Evolutionary conservation across 2,888 invertebrate genomes (phyloP).

Genomic region (Pollenia labialis): DNA sequence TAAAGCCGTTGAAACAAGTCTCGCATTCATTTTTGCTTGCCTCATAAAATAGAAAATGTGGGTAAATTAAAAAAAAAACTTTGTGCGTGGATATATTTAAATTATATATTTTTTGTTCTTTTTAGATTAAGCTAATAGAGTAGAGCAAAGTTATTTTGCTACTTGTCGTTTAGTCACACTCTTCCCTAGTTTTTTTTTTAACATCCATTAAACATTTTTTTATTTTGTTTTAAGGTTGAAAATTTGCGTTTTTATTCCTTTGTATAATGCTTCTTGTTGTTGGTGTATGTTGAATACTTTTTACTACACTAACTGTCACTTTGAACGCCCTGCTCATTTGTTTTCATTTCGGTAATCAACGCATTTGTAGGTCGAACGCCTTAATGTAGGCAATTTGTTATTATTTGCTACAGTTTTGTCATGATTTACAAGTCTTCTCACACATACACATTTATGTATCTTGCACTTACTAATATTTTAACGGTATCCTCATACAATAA

Average conservation of each 20-base stretch:
- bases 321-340: constrained; percentile 54
- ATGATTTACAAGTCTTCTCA: constrained; percentile 28
- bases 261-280: not conserved
- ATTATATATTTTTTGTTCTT: not conserved
- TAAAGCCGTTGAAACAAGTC: not conserved
- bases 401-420: constrained; percentile 52
- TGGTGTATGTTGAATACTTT: not conserved
- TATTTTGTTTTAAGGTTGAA: constrained; percentile 23
- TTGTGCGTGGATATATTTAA: not conserved
- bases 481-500: not conserved
- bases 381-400: constrained; percentile 68
- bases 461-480: constrained; percentile 5
- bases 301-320: constrained; percentile 28
- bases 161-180: not conserved
- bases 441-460: not conserved
- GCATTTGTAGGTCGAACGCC: constrained; percentile 66
- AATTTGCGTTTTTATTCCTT: not conserved
- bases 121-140: constrained; percentile 10
- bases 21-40: not conserved
- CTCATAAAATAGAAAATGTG: not conserved
- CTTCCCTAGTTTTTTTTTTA: not conserved
- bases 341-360: constrained; percentile 63
- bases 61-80: not conserved
- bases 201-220: constrained; percentile 39
- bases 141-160: not conserved